A percentile compares a stretch with the other conserved stretches of the same genome.
These are phyloP conservation scores for Pelecanus crispus DNA, from an alignment of 2,113 vertebrate species.

Conservation along the genomic window DNA sequence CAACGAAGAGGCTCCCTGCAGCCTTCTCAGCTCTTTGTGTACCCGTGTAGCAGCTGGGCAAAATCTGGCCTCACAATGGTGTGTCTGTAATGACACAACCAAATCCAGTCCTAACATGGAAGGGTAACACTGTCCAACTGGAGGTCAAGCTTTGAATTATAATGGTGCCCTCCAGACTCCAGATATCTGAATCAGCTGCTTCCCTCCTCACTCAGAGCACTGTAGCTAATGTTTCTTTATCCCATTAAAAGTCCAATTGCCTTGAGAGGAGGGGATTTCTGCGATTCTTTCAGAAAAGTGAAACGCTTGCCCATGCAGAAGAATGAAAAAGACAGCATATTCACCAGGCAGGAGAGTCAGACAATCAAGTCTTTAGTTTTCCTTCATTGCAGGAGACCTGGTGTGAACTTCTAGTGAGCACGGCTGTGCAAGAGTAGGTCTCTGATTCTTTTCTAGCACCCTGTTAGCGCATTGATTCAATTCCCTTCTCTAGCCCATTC, in stretches of 20 bases:
- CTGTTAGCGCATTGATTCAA: not conserved
- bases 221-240: slow-evolving; percentile 13
- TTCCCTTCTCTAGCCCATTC: not conserved
- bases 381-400: not conserved
- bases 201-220: not conserved
- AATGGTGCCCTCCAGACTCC: slow-evolving; percentile 7
- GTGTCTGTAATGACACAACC: slow-evolving; percentile 32
- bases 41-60: slow-evolving; percentile 36
- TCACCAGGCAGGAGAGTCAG: not conserved
- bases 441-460: not conserved
- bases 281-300: not conserved
- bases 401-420: not conserved
- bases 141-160: slow-evolving; percentile 36
- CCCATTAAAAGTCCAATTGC: not conserved
- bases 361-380: not conserved
- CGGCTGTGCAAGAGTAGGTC: not conserved
- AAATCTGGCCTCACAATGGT: slow-evolving; percentile 55
- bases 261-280: not conserved
- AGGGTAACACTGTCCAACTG: slow-evolving; percentile 10
- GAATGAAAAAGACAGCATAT: not conserved
- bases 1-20: slow-evolving; percentile 43
- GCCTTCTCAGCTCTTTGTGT: slow-evolving; percentile 50
- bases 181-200: slow-evolving; percentile 21
- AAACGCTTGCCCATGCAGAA: not conserved
- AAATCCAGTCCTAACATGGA: slow-evolving; percentile 1